phyloP scores from a whole-genome alignment of 1,140 invertebrate genomes.

The Zaprionus ghesquierei region DNA sequence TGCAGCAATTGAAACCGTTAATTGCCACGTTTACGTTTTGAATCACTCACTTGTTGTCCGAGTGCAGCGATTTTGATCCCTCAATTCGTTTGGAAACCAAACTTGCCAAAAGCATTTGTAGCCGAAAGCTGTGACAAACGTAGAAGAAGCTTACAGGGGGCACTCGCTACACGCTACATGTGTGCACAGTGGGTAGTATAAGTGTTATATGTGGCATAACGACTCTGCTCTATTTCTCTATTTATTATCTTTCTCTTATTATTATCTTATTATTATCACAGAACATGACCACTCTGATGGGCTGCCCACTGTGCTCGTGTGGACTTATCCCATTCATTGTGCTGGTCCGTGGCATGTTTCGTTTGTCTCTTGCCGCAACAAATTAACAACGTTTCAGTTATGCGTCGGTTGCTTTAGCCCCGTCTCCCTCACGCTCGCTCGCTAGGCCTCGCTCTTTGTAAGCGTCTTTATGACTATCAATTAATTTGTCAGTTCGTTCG shows the following conservation, averaged over 20 bases:
- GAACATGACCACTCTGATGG: not conserved
- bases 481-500: constrained; percentile 27
- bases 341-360: constrained; percentile 16
- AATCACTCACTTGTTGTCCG: constrained; percentile 13
- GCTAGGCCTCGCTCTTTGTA: not conserved
- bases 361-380: constrained; percentile 14
- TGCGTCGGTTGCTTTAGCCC: not conserved
- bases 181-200: not conserved
- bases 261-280: not conserved
- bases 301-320: not conserved
- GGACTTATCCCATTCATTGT: constrained; percentile 3
- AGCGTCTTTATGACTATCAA: constrained; percentile 13
- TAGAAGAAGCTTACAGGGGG: not conserved
- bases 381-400: constrained; percentile 31
- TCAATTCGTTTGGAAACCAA: not conserved
- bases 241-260: not conserved
- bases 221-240: not conserved
- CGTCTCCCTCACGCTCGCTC: not conserved
- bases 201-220: too few relatives aligned
- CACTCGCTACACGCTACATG: not conserved
- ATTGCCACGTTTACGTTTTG: constrained; percentile 42
- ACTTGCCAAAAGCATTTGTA: constrained; percentile 6
- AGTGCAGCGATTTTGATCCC: constrained; percentile 6
- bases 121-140: not conserved
- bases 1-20: constrained; percentile 37